These are phyloP conservation scores for Drosophila kurseongensis DNA, from an alignment of 1,140 invertebrate genomes.

Conservation along the genomic window DNA sequence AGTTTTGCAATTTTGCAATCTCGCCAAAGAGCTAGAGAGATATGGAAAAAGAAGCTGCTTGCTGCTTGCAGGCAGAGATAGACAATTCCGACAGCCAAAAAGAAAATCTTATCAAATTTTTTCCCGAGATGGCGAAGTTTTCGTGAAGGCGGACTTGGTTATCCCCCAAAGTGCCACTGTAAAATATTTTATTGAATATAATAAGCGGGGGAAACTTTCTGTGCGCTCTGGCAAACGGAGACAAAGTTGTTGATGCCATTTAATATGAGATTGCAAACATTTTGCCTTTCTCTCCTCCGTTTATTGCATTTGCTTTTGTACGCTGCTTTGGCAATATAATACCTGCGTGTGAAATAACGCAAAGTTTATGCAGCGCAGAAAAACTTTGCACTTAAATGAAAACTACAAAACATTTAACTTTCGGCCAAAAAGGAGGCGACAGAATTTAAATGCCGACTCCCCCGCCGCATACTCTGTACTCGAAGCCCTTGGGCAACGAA, in stretches of 20 bases:
- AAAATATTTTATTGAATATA: constrained; percentile 83
- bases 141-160: constrained; percentile 8
- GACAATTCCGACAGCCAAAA: constrained; percentile 37
- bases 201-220: constrained; percentile 73
- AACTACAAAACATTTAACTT: constrained; percentile 80
- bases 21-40: constrained; percentile 45
- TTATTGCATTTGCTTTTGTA: constrained; percentile 75
- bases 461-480: constrained; percentile 6
- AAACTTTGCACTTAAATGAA: constrained; percentile 79
- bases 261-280: constrained; percentile 74
- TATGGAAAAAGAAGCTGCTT: constrained; percentile 13
- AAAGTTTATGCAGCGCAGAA: constrained; percentile 74
- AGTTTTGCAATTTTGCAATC: constrained; percentile 46
- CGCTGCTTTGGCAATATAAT: constrained; percentile 71
- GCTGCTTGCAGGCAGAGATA: constrained; percentile 30
- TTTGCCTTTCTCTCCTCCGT: constrained; percentile 36
- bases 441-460: constrained; percentile 73
- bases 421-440: constrained; percentile 39
- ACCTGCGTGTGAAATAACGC: constrained; percentile 80
- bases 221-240: constrained; percentile 57
- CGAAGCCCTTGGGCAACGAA: constrained; percentile 55
- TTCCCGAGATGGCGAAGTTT: constrained; percentile 55
- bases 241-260: constrained; percentile 78
- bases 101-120: constrained; percentile 62
- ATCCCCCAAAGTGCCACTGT: constrained; percentile 70